Base-by-base conservation (phyloP, 2,888 invertebrate genomes). In the Nemurella pictetii region DNA sequence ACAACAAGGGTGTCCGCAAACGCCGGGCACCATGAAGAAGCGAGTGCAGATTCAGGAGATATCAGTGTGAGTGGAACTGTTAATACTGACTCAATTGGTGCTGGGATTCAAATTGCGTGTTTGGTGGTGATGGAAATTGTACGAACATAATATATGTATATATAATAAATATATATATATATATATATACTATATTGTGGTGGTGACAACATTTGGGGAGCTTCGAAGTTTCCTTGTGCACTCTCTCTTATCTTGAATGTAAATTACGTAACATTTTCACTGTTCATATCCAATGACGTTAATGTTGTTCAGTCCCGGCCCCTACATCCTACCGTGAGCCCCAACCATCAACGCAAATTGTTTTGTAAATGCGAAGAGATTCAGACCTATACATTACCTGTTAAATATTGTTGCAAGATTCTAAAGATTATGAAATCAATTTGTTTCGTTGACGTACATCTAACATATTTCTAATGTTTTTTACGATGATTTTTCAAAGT, bases 41-140 rank as follows among this genome's bases (percentile, higher is more conserved):
- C 94, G 97, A 90, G 97, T 97, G 88, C 97, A 97, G 92, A 97
- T 97, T 90, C 96, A 96, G 91, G 97, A 97, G 91, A 97, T 97
- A 92, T 96, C 96, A 86, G 97, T 97, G 92, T 97, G 93, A 94
- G 92, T 82, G 30, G 7, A 75, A 73, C 75, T 28, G 2, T 55
- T 55, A 12, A 25, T 26, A 12, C 32, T 32, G 36, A 36, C 29
- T 81, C 81, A 55, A 20, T 55, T 55, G 55, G 55, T 55, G 55
- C 32, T 77, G 78, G 30, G 78, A 77, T 77, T 27, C 15, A 20
- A 9, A 25, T 36, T 30, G 27, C 29, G 36, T 81, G 30, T 26
- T 32, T 55, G 9, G 5, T 55, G 55, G 55, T 55, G 32, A 9
- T 55, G 55, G 55, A 55, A 55, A 15, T 55, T 55, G 55, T 55